Percentiles rank a stretch among this genome's conserved stretches.
phyloP scores from a whole-genome alignment of 2,113 vertebrate genomes.

The Cryptoleucopteryx plumbea region DNA sequence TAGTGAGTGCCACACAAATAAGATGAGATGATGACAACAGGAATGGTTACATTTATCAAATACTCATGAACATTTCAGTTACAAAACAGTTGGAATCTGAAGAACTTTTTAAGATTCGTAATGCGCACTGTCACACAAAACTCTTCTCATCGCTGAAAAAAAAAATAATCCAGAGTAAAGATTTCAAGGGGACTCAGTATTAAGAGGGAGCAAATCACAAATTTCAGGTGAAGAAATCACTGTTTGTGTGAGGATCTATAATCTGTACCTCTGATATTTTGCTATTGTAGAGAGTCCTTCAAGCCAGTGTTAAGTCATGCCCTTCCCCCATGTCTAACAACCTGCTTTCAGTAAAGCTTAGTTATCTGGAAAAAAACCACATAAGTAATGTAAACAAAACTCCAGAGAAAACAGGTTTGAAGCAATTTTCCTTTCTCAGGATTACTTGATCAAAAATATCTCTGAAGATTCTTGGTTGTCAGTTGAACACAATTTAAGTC shows the following conservation, averaged over 20 bases:
- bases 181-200: background rate
- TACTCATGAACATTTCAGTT: background rate
- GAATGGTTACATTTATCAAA: background rate
- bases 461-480: conserved; percentile 13
- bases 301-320: background rate
- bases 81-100: background rate
- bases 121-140: background rate
- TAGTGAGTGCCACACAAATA: background rate
- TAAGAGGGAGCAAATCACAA: background rate
- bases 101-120: background rate
- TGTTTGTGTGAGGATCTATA: background rate
- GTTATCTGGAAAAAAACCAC: background rate
- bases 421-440: background rate
- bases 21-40: background rate
- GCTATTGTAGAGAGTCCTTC: background rate
- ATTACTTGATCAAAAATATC: conserved; percentile 9
- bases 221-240: background rate
- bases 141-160: background rate
- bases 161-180: background rate
- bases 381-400: background rate
- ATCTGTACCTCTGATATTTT: background rate
- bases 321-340: background rate
- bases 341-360: conserved; percentile 1
- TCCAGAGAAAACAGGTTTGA: background rate
- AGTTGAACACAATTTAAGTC: background rate